Evolutionary conservation across 2,888 invertebrate genomes (phyloP), one percentile per base, ranked within the genome.

Genomic region (Aspidapion aeneum): DNA sequence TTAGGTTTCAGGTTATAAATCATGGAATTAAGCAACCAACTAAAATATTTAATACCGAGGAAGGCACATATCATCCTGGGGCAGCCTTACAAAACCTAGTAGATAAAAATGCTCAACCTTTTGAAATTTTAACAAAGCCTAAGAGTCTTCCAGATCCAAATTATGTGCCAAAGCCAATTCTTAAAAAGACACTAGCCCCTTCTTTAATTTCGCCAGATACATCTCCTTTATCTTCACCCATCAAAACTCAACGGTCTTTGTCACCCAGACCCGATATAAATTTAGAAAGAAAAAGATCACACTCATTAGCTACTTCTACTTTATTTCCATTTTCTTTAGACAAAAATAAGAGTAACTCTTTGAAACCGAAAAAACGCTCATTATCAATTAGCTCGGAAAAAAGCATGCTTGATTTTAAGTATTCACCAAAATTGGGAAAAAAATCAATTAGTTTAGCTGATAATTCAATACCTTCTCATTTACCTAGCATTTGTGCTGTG

Each of bases 91-190:
- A 62, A 17, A 86, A 86, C 80, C 65, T 79, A 0, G 79, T 78
- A 0, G 51, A 63, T 66, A 76, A 74, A 18, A 82, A 82, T 51
- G 83, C 84, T 60, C 81, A 85, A 73, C 84, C 85, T 0, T 86
- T 86, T 67, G 83, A 83, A 63, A 85, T 87, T 68, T 77, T 85
- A 1, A 82, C 84, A 0, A 86, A 86, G 69, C 86, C 86, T 0
- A 78, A 84, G 63, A 86, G 88, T n/a, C 78, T 87, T 55, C 86
- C 88, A 0, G 87, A 87, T 76, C 88, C 90, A 0, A 88, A 87
- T 76, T 87, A 89, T 73, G 79, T 89, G 35, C 93, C 92, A 0
- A 93, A 92, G 75, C 92, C 93, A 0, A 93, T 93, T 70, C 75
- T 93, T 16, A 93, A 93, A 74, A 78, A 75, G 66, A 72, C 68